These are phyloP conservation scores for Denticeps clupeoides DNA, from an alignment of 2,797 vertebrate species.

Conservation along the genomic window DNA sequence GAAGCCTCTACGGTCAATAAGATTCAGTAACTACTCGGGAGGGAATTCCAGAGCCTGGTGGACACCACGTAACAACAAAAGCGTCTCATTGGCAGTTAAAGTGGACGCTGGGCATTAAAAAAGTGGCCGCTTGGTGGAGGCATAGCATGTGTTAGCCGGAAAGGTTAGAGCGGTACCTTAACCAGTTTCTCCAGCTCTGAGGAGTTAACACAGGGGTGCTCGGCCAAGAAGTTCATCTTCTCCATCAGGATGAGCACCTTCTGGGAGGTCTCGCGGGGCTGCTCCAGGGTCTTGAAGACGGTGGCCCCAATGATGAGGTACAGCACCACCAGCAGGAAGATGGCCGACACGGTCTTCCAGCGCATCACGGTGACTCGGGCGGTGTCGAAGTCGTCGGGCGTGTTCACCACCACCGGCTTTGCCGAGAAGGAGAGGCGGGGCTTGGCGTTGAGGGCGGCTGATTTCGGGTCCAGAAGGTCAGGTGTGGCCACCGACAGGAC, in stretches of 20 bases:
- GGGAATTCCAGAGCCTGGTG: no score
- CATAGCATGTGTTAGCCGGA: no score
- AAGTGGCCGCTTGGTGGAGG: no score
- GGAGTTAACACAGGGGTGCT: conserved; percentile 82
- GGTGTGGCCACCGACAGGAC: conserved; percentile 97
- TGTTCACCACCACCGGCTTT: conserved; percentile 73
- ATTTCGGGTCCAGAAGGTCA: conserved; percentile 95
- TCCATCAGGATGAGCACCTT: conserved; percentile 76
- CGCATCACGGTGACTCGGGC: conserved; percentile 78
- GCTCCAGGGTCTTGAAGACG: conserved; percentile 88
- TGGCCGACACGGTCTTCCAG: conserved; percentile 95
- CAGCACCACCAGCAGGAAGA: conserved; percentile 91
- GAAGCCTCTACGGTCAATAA: no score
- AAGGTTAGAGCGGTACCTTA: conserved; percentile 72
- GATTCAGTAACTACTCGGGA: no score
- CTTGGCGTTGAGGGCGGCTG: conserved; percentile 85
- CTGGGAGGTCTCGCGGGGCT: conserved; percentile 83
- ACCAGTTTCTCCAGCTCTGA: conserved; percentile 88
- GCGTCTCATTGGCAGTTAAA: no score
- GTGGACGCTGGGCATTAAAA: no score
- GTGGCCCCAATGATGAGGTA: conserved; percentile 92
- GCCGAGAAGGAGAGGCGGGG: conserved; percentile 89
- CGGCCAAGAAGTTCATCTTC: conserved; percentile 79
- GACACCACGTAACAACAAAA: no score
- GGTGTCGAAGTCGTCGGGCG: conserved; percentile 74